These are phyloP conservation scores for Noctuana brunneofusca DNA, from an alignment of 2,888 invertebrate species.

Conservation along the genomic window DNA sequence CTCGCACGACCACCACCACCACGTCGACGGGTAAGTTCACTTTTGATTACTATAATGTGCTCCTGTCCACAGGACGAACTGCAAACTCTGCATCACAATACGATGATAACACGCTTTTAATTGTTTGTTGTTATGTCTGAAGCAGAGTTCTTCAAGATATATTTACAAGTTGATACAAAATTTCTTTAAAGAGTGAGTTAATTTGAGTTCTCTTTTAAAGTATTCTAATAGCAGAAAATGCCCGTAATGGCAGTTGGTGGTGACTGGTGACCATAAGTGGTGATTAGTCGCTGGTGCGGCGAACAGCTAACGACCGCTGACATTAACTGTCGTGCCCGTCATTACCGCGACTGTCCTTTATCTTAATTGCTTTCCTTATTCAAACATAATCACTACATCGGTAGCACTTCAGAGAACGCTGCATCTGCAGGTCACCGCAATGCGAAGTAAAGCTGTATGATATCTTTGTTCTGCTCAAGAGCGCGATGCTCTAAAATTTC, in stretches of 20 bases:
- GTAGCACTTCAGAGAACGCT: not conserved
- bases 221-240: conserved; percentile 4
- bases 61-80: not conserved
- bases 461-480: too few species aligned
- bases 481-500: too few species aligned
- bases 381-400: conserved; percentile 25
- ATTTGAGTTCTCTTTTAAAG: conserved; percentile 23
- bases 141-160: too few species aligned
- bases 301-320: conserved; percentile 31
- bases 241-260: conserved; percentile 4
- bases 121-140: not conserved
- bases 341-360: conserved; percentile 30
- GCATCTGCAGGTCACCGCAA: not conserved
- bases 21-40: conserved; percentile 64
- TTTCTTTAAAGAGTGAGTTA: conserved; percentile 12
- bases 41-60: not conserved
- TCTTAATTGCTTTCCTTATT: conserved; percentile 31
- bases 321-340: conserved; percentile 38
- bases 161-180: not conserved
- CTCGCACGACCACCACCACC: conserved; percentile 65
- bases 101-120: not conserved
- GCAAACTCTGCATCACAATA: too few species aligned
- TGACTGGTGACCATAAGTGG: conserved; percentile 26
- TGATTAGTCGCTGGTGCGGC: conserved; percentile 14
- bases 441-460: too few species aligned